Evolutionary conservation across 2,888 invertebrate genomes (phyloP).

Genomic region (Pantelozetes paolii): DNA sequence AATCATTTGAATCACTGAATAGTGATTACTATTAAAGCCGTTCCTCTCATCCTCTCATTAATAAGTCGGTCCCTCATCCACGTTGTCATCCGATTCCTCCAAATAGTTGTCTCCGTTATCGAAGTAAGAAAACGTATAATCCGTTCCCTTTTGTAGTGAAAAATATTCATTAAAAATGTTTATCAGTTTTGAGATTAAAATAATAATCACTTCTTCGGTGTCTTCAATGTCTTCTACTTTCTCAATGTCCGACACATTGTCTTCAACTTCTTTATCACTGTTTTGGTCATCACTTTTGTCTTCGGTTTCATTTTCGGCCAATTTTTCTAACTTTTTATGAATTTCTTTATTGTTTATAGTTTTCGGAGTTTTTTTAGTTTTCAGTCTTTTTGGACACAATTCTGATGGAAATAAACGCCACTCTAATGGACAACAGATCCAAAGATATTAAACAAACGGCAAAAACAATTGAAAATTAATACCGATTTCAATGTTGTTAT

Average conservation of each 20-base stretch:
- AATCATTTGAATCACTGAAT: too few species aligned
- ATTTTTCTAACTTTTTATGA: constrained; percentile 12
- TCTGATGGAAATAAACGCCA: constrained; percentile 38
- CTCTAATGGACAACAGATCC: constrained; percentile 7
- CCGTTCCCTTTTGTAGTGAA: constrained; percentile 26
- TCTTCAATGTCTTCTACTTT: constrained; percentile 32
- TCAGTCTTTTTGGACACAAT: constrained; percentile 28
- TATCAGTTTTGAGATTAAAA: neutral
- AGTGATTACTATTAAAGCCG: too few species aligned
- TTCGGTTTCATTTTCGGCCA: constrained; percentile 18
- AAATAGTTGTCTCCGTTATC: constrained; percentile 39
- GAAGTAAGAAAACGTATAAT: constrained; percentile 37
- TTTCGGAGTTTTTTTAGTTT: neutral
- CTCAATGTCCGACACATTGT: constrained; percentile 17
- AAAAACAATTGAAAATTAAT: neutral
- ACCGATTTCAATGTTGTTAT: neutral
- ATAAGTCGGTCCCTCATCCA: constrained; percentile 40
- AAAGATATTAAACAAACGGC: neutral
- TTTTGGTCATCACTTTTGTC: constrained; percentile 37
- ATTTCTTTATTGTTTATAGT: neutral
- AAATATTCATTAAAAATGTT: neutral
- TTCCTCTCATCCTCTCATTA: too few species aligned
- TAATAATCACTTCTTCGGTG: neutral
- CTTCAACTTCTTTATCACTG: constrained; percentile 18
- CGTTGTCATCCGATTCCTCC: constrained; percentile 38